phyloP scores from a whole-genome alignment of 2,888 invertebrate species.

The Sinelater perroti region DNA sequence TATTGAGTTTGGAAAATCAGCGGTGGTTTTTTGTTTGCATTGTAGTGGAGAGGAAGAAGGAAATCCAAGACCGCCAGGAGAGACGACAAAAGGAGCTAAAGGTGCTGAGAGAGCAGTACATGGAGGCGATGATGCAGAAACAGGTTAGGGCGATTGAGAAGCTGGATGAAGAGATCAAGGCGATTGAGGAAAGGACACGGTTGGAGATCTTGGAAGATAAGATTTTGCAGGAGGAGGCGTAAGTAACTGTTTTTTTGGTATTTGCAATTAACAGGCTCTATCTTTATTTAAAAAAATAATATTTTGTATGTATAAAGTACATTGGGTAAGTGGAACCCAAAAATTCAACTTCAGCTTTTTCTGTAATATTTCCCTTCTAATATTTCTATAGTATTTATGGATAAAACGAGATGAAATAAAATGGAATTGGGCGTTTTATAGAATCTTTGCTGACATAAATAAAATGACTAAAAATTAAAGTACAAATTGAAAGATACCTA shows the following conservation, averaged over 20 bases:
- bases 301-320: no score
- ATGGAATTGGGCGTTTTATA: no score
- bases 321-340: no score
- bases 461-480: no score
- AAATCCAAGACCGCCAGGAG: constrained; percentile 47
- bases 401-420: no score
- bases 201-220: constrained; percentile 52
- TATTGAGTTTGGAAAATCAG: neutral
- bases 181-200: constrained; percentile 48
- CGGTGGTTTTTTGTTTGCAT: neutral
- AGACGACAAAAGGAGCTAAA: constrained; percentile 51
- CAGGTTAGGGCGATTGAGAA: constrained; percentile 49
- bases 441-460: no score
- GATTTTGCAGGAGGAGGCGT: constrained; percentile 57
- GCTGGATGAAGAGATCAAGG: constrained; percentile 52
- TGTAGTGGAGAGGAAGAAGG: constrained; percentile 54
- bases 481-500: no score
- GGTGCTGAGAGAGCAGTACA: constrained; percentile 53
- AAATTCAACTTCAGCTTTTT: no score
- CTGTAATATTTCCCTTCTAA: no score
- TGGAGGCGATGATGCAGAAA: constrained; percentile 51
- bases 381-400: no score
- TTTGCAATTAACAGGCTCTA: no score
- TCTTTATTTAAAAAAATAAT: no score
- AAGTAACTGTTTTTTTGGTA: constrained; percentile 42